These are phyloP conservation scores for Gymnobelideus leadbeateri DNA, from an alignment of 2,113 vertebrate species.

Conservation along the genomic window DNA sequence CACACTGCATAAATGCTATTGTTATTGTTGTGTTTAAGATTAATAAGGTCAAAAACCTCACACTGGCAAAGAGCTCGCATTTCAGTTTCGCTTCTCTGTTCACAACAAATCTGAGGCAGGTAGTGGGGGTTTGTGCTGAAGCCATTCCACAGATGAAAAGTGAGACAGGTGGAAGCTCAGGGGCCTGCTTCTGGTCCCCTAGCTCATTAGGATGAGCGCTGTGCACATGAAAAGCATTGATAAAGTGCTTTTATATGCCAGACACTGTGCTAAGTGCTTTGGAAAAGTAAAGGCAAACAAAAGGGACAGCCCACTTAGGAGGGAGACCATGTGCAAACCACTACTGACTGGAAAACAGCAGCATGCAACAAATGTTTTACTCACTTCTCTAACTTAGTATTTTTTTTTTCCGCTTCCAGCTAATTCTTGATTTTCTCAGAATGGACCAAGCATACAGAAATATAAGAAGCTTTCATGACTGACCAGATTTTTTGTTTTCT, in stretches of 20 bases:
- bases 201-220: background rate
- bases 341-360: background rate
- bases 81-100: background rate
- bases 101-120: background rate
- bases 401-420: background rate
- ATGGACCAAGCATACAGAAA: background rate
- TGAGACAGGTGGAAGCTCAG: background rate
- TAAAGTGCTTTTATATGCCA: background rate
- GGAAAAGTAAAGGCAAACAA: background rate
- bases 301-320: background rate
- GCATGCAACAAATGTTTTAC: background rate
- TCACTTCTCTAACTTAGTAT: background rate
- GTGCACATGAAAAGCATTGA: background rate
- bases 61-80: background rate
- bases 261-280: too few species aligned
- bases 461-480: background rate
- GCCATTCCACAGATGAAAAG: background rate
- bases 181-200: background rate
- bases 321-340: background rate
- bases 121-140: background rate
- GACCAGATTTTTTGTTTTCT: background rate
- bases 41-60: background rate
- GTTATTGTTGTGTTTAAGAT: too few species aligned
- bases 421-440: background rate
- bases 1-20: background rate